A percentile compares a stretch with the other conserved stretches of the same genome.
phyloP scores from a whole-genome alignment of 2,797 vertebrate species.

The Periparus ater region DNA sequence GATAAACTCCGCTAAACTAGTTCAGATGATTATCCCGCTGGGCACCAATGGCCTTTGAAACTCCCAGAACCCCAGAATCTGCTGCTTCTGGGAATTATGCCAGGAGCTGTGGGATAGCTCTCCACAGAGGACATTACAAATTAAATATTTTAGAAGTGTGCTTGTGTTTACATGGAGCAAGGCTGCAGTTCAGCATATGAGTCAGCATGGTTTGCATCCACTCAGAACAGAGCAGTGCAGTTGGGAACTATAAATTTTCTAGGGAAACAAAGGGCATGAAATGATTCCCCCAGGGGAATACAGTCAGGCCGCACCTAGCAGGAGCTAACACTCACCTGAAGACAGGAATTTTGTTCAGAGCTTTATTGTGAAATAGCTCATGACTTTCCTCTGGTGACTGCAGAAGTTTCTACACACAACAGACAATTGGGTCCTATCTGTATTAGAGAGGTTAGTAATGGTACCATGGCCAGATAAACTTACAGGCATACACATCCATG shows the following conservation, averaged over 20 bases:
- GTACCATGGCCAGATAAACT: background rate
- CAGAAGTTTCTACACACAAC: background rate
- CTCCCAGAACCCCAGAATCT: slow-evolving; percentile 55
- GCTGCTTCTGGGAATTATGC: slow-evolving; percentile 61
- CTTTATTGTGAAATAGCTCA: background rate
- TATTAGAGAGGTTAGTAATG: background rate
- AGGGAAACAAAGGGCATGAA: background rate
- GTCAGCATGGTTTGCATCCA: slow-evolving; percentile 45
- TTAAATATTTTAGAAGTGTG: slow-evolving; percentile 58
- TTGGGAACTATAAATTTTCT: slow-evolving; percentile 23
- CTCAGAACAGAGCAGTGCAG: background rate
- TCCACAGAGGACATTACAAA: slow-evolving; percentile 46
- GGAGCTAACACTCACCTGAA: slow-evolving; percentile 38
- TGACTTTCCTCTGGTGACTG: background rate
- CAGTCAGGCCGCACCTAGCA: background rate
- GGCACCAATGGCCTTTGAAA: slow-evolving; percentile 45
- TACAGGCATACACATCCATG: rapidly evolving
- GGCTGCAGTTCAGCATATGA: slow-evolving; percentile 36
- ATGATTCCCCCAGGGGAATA: slow-evolving; percentile 5
- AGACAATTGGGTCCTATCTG: background rate
- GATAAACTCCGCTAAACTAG: slow-evolving; percentile 49
- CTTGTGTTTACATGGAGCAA: slow-evolving; percentile 47
- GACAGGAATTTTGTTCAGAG: slow-evolving; percentile 25
- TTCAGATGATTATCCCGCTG: slow-evolving; percentile 25
- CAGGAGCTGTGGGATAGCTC: slow-evolving; percentile 58